Evolutionary conservation across 2,888 invertebrate species (phyloP), one percentile per base, ranked within the genome.

Genomic region (Caenorhabditis becei): DNA sequence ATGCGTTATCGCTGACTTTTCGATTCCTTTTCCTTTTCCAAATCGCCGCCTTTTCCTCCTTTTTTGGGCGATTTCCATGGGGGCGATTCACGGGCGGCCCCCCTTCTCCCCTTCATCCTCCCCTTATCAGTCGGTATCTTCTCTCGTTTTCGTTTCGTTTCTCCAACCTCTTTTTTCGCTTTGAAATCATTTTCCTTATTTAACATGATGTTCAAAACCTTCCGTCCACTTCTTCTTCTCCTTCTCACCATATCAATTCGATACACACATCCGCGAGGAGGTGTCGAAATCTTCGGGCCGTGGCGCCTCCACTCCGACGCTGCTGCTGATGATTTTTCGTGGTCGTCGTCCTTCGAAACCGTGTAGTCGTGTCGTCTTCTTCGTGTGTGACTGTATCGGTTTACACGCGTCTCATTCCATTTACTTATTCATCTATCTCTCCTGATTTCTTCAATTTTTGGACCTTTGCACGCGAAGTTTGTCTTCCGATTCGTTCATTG

Each of bases 311-410:
- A 32, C n/a, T 10, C 5, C 7, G 26, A 28, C 47, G 20, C 47
- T 49, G 62, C 20, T n/a, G 62, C n/a, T n/a, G 62, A 47, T 10
- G 47, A 41, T 26, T 18, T 28, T 24, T 28, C 51, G 49, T 26
- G 37, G 58, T 37, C 49, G 51, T 18, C 51, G 70, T 70, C 70
- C 70, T 70, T 70, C 49, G 61, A 71, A 71, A 71, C 61, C 62
- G 66, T 49, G 49, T 49, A 20, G 10, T 7, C 10, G 4, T 10
- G 32, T 32, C 32, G 32, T 7, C 32, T 4, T 32, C 32, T 32
- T 32, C 32, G 49, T 24, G 26, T n/a, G 54, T 49, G 54, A 54
- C 54, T 2, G 26, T 28, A 26, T 23, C 28, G 14, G 54, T 26
- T 54, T 26, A 26, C 54, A 54, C 35, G 8, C 58, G 58, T 32